A percentile compares a stretch with the other conserved stretches of the same genome.
phyloP scores from a whole-genome alignment of 2,113 vertebrate genomes.

The Podarcis raffonei region DNA sequence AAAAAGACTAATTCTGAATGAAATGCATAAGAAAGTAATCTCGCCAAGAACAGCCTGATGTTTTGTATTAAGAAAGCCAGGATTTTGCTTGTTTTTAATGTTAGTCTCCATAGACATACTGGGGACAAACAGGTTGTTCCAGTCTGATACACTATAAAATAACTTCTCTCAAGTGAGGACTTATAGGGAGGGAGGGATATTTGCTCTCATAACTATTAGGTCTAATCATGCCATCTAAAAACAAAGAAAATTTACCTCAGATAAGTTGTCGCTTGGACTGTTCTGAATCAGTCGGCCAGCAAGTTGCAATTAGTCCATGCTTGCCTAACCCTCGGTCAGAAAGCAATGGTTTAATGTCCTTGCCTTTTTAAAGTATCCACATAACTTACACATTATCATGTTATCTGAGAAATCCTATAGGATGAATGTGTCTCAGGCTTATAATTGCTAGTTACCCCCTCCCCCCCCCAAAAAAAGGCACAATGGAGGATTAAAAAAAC shows the following conservation, averaged over 20 bases:
- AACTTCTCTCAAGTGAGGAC: not conserved
- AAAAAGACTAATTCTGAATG: constrained; percentile 21
- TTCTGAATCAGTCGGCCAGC: not conserved
- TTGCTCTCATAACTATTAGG: not conserved
- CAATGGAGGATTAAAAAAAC: not conserved
- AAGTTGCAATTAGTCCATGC: not conserved
- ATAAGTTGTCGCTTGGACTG: not conserved
- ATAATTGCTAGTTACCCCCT: not conserved
- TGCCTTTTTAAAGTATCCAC: not conserved
- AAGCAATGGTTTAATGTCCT: not conserved
- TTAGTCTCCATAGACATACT: not conserved
- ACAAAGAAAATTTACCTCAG: not conserved
- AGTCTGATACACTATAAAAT: not conserved
- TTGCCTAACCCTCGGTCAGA: not conserved
- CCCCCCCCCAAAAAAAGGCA: not conserved
- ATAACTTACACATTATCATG: not conserved
- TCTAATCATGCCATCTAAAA: not conserved
- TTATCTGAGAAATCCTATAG: not conserved
- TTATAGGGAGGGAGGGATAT: constrained; percentile 17
- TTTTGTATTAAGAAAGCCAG: constrained; percentile 39
- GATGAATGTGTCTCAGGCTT: not conserved
- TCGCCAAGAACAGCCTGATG: constrained; percentile 21
- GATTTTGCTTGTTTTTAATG: constrained; percentile 18
- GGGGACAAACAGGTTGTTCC: not conserved
- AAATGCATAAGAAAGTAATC: constrained; percentile 27